These are phyloP conservation scores for Ormyrus labotus DNA, from an alignment of 2,888 invertebrate species.

Conservation along the genomic window DNA sequence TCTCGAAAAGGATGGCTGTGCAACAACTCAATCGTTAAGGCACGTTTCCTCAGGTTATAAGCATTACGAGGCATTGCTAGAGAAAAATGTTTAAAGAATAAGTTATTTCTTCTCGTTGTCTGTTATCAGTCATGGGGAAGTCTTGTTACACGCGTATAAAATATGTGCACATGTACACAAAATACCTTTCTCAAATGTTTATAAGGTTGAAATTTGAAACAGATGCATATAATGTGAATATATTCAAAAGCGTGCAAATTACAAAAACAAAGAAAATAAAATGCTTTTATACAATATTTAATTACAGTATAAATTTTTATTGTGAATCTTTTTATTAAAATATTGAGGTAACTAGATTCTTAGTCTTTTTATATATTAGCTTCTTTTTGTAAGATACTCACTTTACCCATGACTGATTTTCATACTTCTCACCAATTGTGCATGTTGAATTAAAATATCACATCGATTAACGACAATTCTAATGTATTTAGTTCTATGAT, in stretches of 20 bases:
- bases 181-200: no score
- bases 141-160: neutral
- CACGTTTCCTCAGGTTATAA: slow-evolving; percentile 30
- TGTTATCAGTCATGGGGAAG: slow-evolving; percentile 15
- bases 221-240: slow-evolving; percentile 6
- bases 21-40: slow-evolving; percentile 24
- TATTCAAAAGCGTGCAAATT: neutral
- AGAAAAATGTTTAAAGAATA: slow-evolving; percentile 13
- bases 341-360: neutral
- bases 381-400: neutral
- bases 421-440: slow-evolving; percentile 14
- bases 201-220: no score
- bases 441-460: neutral
- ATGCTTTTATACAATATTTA: neutral
- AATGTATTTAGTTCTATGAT: slow-evolving; percentile 5
- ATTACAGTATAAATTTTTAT: neutral
- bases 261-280: neutral
- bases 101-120: slow-evolving; percentile 18
- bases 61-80: slow-evolving; percentile 24
- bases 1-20: slow-evolving; percentile 34
- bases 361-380: neutral
- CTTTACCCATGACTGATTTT: slow-evolving; percentile 13
- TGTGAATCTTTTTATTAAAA: neutral
- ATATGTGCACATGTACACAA: neutral
- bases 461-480: neutral